Evolutionary conservation across 2,113 vertebrate species (phyloP).

Genomic region (Neomonachus schauinslandi): DNA sequence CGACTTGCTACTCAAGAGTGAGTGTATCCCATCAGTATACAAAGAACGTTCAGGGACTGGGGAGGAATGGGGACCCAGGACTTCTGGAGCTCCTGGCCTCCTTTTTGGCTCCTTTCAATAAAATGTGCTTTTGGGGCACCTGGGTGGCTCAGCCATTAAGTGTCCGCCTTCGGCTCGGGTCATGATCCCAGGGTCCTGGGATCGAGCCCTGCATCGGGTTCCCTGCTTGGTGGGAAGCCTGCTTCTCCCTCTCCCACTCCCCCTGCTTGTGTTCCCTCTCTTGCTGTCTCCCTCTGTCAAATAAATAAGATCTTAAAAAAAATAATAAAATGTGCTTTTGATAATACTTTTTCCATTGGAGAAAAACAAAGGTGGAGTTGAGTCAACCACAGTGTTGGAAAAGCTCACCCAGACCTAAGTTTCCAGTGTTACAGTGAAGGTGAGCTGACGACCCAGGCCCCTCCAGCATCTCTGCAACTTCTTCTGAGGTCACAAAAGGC

Average conservation of each 20-base stretch:
- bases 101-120: not conserved
- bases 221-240: too few species aligned
- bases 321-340: not conserved
- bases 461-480: not conserved
- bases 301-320: too few species aligned
- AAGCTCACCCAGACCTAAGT: not conserved
- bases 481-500: not conserved
- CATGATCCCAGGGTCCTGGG: too few species aligned
- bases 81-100: not conserved
- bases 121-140: not conserved
- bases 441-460: not conserved
- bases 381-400: not conserved
- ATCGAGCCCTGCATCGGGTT: too few species aligned
- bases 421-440: not conserved
- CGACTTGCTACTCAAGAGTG: not conserved
- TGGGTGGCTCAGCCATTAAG: too few species aligned
- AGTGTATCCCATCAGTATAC: not conserved
- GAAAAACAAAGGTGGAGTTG: not conserved
- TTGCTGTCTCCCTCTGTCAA: too few species aligned
- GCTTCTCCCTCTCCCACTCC: too few species aligned
- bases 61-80: not conserved
- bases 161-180: too few species aligned
- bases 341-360: constrained; percentile 28
- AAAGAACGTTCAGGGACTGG: not conserved
- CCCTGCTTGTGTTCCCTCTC: too few species aligned